Base-by-base conservation (phyloP, 2,113 vertebrate genomes). In the Anolis sagrei region DNA sequence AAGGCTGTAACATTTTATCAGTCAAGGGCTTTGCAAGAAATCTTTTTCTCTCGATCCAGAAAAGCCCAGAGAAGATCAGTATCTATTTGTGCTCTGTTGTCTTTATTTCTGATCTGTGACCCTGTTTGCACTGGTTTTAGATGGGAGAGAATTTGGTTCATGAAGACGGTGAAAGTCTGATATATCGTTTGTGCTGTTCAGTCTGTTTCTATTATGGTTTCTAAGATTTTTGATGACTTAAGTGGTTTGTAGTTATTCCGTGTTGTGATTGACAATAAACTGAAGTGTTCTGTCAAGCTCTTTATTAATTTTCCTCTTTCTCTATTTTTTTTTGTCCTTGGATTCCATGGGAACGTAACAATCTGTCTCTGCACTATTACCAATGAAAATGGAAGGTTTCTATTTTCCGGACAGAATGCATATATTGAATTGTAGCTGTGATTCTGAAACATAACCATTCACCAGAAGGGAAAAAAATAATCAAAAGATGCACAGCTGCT, bases 331-430 rank as follows among this genome's bases (percentile, higher is more conserved):
- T 79, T 82, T 27, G 64, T 80, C 84, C 70, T 86, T 21, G 6
- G 21, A 80, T 86, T 86, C 84, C 39, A 80, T 80, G 84, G 84
- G 84, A 86, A 86, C 69, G 1, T 25, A 80, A 86, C 70, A 72
- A 34, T 76, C 36, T 66, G 58, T n/a, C 73, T 76, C 36, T 6
- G 34, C 74, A 64, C 49, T 54, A 80, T 48, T 86, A 74, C 16
- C 39, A 80, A 80, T 11, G 21, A 74, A 86, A 80, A 74, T 14
- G 19, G 58, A 73, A 75, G 29, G 34, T 74, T 34, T 36, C 16
- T 21, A 66, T 66, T 74, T 64, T 64, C 39, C 18, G 51, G 69
- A 58, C 7, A 66, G 84, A 79, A 85, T 21, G 13, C 34, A 39
- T 9, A 6, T 13, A 74, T 86, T 64, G 49, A 34, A 49, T 79